Evolutionary conservation across 2,888 invertebrate genomes (phyloP).

Genomic region (Drosophila limbata): DNA sequence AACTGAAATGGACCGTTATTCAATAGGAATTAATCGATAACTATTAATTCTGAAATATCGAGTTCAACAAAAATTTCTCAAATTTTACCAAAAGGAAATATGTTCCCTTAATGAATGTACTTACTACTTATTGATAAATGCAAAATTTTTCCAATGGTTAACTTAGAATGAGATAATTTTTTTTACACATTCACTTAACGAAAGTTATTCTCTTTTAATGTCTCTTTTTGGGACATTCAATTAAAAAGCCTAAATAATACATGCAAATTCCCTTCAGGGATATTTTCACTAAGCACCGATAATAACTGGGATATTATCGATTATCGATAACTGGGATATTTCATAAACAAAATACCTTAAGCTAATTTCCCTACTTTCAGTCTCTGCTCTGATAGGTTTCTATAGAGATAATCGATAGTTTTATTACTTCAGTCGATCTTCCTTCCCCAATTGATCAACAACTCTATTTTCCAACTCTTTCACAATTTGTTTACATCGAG

Average conservation of each 20-base stretch:
- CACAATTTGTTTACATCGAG: slow-evolving; percentile 25
- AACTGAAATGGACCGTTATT: too few species aligned
- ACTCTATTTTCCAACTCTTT: slow-evolving; percentile 16
- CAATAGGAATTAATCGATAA: too few species aligned
- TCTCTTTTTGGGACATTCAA: background rate
- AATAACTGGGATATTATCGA: too few species aligned
- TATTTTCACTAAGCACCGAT: background rate
- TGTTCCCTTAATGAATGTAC: too few species aligned
- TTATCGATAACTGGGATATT: background rate
- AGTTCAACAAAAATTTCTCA: too few species aligned
- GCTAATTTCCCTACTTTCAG: background rate
- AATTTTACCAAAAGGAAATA: too few species aligned
- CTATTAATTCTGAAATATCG: too few species aligned
- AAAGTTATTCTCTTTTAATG: background rate
- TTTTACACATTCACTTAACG: background rate
- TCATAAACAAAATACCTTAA: background rate
- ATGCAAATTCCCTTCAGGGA: background rate
- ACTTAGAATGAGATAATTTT: too few species aligned
- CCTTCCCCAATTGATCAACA: background rate
- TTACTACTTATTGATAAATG: too few species aligned
- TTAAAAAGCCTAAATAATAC: background rate
- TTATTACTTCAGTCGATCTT: background rate
- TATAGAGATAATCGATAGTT: background rate
- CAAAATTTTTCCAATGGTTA: too few species aligned
- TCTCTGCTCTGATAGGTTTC: background rate